These are phyloP conservation scores for Stichodactyla mertensii DNA, from an alignment of 64 coral and sea anemone genomes.

Conservation along the genomic window DNA sequence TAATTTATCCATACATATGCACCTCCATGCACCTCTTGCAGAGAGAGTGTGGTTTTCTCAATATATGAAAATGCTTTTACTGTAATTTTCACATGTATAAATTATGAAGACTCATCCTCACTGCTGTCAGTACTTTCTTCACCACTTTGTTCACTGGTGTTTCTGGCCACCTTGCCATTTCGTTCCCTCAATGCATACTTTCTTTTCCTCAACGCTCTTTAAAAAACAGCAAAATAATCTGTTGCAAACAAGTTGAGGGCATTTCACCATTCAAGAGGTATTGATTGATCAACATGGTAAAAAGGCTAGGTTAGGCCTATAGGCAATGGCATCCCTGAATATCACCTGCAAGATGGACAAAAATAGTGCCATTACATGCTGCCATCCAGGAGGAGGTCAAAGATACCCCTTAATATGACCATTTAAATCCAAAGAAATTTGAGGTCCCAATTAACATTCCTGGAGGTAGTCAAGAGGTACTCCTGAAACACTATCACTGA, in stretches of 20 bases:
- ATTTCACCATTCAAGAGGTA: background rate
- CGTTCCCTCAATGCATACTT: background rate
- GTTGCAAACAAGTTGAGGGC: background rate
- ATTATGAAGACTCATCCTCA: background rate
- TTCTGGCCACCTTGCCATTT: background rate
- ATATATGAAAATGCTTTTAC: no score
- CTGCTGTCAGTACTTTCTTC: background rate
- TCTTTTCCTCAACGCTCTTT: background rate
- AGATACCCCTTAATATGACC: background rate
- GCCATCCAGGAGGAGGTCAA: background rate
- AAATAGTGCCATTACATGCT: background rate
- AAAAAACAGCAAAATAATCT: background rate
- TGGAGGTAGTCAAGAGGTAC: no score
- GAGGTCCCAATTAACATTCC: no score
- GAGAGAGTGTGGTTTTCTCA: no score
- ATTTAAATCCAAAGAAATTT: background rate
- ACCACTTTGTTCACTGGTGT: background rate
- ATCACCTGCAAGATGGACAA: no score
- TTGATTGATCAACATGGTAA: no score
- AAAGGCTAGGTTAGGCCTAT: no score
- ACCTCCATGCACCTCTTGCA: no score
- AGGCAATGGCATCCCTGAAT: no score
- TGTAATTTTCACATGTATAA: no score
- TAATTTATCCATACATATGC: no score
- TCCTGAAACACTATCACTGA: no score